Base-by-base conservation (phyloP, 1,140 invertebrate species). In the Bombus haemorrhoidalis region DNA sequence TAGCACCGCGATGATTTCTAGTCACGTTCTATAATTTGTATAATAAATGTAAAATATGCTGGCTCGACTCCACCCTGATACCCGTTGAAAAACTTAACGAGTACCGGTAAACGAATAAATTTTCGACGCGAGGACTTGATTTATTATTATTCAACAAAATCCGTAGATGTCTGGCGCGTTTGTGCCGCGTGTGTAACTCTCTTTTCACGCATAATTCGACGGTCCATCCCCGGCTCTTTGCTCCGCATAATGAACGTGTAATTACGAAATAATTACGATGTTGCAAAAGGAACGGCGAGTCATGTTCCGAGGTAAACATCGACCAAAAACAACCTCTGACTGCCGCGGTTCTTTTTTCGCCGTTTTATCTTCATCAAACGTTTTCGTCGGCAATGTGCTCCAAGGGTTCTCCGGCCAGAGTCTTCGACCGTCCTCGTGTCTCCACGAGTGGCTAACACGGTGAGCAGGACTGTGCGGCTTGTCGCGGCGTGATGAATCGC, bases 221-320 rank as follows among this genome's bases (percentile, higher is more conserved):
- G 59, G 12, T 28, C 47, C 57, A 1, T 53, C 41, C 41, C 47
- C 10, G 12, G n/a, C n/a, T 37, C 66, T 59, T 57, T 62, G 47
- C n/a, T 66, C 15, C 80, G 78, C 88, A 83, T 89, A 89, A 89
- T 88, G 72, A 83, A 86, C 80, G 87, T 74, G 85, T 82, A 89
- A 89, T 89, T 86, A 89, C 77, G 72, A 85, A 82, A 86, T 89
- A 89, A 89, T 89, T 89, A 89, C 86, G 87, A 89, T 73, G 88
- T 84, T 62, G 80, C 76, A 37, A 77, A 81, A 84, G 66, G 76
- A 85, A 83, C 72, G 43, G 43, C 66, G 80, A 89, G 86, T 77
- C 84, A 74, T 71, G 88, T 89, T 79, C 68, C 87, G 69, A 69
- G 76, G 59, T 76, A 66, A 53, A 84, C 81, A 76, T 72, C 80